Evolutionary conservation across 2,888 invertebrate genomes (phyloP), one percentile per base, ranked within the genome.

Genomic region (Lochmaea capreae): DNA sequence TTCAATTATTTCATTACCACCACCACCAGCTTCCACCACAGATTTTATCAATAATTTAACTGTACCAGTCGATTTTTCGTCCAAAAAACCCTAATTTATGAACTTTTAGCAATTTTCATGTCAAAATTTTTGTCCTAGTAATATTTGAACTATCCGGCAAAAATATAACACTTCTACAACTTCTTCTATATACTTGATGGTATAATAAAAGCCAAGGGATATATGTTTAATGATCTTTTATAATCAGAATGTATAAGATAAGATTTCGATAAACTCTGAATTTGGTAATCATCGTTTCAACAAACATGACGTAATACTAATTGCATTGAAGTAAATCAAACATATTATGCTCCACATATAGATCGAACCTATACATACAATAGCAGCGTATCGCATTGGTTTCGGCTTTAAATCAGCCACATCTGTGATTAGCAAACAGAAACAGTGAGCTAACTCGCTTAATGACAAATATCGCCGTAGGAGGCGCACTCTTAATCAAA

Each of bases 361-460:
- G 12, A 26, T 16, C 26, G 62, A 63, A 42, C 43, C 62, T 61
- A 5, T 63, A 63, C 42, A 63, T 43, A 63, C 62, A 63, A 63
- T 63, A 18, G 43, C 42, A 43, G 43, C 77, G 78, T 77, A 80
- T 80, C 77, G 80, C 80, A 81, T 80, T 78, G 76, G 76, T 76
- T 76, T 77, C 78, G 77, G 76, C 75, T 74, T 75, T 76, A 77
- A 83, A 84, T 82, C 83, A 82, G 84, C 84, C 85, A 84, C 85
- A 87, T 87, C 87, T 87, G 87, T 83, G 86, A 86, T 86, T 86
- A 84, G 86, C 87, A 87, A 87, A 87, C 87, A 87, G 85, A 83
- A 85, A 83, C 85, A 83, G 85, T 83, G 85, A 82, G 86, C 83
- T 86, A 86, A 86, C 85, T 83, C 83, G 83, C 82, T 84, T 87